These are phyloP conservation scores for Trichopria drosophilae DNA, from an alignment of 2,888 invertebrate species.

Conservation along the genomic window DNA sequence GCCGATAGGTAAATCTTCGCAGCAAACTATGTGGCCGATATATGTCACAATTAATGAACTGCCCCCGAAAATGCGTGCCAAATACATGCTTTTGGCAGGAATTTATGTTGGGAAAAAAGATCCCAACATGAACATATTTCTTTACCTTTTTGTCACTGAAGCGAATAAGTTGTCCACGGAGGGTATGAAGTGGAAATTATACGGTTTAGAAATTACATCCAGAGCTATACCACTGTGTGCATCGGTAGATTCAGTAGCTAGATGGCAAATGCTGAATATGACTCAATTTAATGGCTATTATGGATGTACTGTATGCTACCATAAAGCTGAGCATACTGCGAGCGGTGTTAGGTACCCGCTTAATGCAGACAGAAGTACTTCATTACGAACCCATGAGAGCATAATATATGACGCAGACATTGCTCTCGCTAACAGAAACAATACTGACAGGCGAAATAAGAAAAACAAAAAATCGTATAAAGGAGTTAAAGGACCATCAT, in stretches of 20 bases:
- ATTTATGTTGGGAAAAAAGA: slow-evolving; percentile 28
- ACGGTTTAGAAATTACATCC: slow-evolving; percentile 15
- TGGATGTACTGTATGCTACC: slow-evolving; percentile 29
- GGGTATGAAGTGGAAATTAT: slow-evolving; percentile 23
- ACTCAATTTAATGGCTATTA: slow-evolving; percentile 21
- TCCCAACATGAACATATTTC: slow-evolving; percentile 27
- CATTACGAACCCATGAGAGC: slow-evolving; percentile 14
- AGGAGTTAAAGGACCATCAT: slow-evolving; percentile 21
- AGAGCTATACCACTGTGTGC: slow-evolving; percentile 25
- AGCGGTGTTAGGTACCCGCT: slow-evolving; percentile 15
- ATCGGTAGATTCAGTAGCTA: slow-evolving; percentile 23
- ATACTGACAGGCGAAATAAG: slow-evolving; percentile 1
- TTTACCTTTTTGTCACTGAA: slow-evolving; percentile 28
- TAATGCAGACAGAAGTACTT: neutral
- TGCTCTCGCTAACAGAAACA: neutral
- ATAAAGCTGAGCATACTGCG: slow-evolving; percentile 13
- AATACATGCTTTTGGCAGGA: slow-evolving; percentile 28
- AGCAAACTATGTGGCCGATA: slow-evolving; percentile 20
- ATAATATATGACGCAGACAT: neutral
- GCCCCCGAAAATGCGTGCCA: slow-evolving; percentile 23
- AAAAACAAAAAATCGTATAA: slow-evolving; percentile 1
- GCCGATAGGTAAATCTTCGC: slow-evolving; percentile 8
- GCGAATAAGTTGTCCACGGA: slow-evolving; percentile 25
- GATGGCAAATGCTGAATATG: slow-evolving; percentile 21
- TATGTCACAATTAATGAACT: slow-evolving; percentile 27